These are phyloP conservation scores for Neolamprologus tretocephalus DNA, from an alignment of 2,113 vertebrate species.

Conservation along the genomic window DNA sequence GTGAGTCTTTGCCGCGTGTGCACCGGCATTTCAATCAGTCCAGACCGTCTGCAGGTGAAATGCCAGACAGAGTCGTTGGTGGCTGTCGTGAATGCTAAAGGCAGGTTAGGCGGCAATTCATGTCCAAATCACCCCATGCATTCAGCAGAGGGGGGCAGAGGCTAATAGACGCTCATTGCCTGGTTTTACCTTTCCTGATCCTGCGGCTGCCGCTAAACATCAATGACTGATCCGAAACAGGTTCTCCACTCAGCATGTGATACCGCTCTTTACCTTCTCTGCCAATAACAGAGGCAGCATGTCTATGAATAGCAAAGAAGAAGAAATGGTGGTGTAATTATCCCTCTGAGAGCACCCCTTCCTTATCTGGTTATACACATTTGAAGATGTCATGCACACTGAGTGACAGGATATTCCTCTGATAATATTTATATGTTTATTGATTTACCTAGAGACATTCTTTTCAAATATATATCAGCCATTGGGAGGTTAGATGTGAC, in stretches of 20 bases:
- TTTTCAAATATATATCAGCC: not conserved
- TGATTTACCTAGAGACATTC: not conserved
- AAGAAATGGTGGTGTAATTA: slow-evolving; percentile 2
- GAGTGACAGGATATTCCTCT: not conserved
- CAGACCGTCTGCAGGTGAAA: slow-evolving; percentile 66
- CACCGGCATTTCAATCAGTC: slow-evolving; percentile 59
- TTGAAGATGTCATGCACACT: not conserved
- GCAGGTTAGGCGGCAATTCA: slow-evolving; percentile 16
- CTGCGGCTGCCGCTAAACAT: not conserved
- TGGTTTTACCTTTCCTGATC: slow-evolving; percentile 32
- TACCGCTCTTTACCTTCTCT: not conserved
- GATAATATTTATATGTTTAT: not conserved
- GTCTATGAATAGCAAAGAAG: slow-evolving; percentile 5
- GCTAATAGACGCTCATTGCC: slow-evolving; percentile 32
- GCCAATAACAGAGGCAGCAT: not conserved
- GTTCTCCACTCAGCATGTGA: not conserved
- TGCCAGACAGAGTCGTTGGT: slow-evolving; percentile 43
- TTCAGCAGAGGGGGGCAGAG: slow-evolving; percentile 22
- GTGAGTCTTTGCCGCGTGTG: slow-evolving; percentile 11
- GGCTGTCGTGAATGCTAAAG: slow-evolving; percentile 56
- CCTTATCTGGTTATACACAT: not conserved
- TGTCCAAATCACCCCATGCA: slow-evolving; percentile 27
- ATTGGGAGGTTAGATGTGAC: not conserved
- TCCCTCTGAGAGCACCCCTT: not conserved
- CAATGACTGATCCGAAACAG: not conserved